Percentiles rank a stretch among this genome's conserved stretches.
Conservation (phyloP, 1,140 invertebrate species). For the Rhizoglyphus robini region DNA sequence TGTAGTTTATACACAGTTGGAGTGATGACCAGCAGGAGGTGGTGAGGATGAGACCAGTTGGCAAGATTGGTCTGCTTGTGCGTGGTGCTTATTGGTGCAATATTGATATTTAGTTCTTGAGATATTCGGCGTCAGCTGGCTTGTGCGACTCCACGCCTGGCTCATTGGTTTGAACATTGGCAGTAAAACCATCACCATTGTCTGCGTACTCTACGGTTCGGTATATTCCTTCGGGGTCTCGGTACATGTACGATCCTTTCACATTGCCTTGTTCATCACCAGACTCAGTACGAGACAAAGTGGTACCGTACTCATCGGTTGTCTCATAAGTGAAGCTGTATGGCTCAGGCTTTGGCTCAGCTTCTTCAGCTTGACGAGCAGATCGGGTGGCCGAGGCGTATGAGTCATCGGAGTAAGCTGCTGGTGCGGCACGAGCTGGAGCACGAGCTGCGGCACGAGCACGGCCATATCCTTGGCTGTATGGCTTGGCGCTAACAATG, state of each 20-base stretch:
- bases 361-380: background rate
- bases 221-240: constrained; percentile 24
- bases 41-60: too few relatives aligned
- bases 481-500: constrained; percentile 16
- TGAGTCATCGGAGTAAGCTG: constrained; percentile 1
- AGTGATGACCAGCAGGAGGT: too few relatives aligned
- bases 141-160: constrained; percentile 24
- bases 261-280: constrained; percentile 24
- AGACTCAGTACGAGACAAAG: constrained; percentile 24
- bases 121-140: constrained; percentile 22
- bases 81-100: too few relatives aligned
- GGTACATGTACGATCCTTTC: constrained; percentile 26
- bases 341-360: constrained; percentile 21
- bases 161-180: constrained; percentile 25
- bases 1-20: too few relatives aligned
- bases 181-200: constrained; percentile 26
- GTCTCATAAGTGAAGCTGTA: constrained; percentile 26
- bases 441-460: background rate
- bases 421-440: background rate
- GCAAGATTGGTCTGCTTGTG: too few relatives aligned
- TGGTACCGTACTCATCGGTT: constrained; percentile 26
- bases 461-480: background rate
- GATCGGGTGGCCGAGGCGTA: background rate
- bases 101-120: constrained; percentile 12
- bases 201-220: constrained; percentile 27